Base-by-base conservation (phyloP, 2,113 vertebrate genomes). In the Poeciliopsis turrubarensis region DNA sequence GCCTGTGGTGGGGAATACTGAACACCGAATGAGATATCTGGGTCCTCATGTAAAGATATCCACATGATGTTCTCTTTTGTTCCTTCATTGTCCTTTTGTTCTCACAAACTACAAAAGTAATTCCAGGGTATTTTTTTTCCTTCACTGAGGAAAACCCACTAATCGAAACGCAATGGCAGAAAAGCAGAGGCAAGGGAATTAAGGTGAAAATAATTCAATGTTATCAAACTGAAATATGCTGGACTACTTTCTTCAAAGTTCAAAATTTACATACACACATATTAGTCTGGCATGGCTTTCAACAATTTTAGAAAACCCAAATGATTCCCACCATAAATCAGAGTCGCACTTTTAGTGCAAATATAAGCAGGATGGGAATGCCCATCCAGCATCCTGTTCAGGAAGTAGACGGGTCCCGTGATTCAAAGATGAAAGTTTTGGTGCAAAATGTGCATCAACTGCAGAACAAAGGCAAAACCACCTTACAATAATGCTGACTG, bases 1-100 rank as follows among this genome's bases (percentile, higher is more conserved):
- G 70, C 54, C 32, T 80, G 39, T 31, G 41, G 62, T 34, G 54
- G 32, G 22, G 11, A 68, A 76, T 39, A 72, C 67, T 63, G 60
- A 65, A 27, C n/a, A 37, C 29, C 72, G 39, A 75, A 51, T 73
- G 72, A 13, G 41, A 27, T 64, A 41, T 34, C 8, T 68, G 64
- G 37, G 61, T 65, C 47, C 14, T 61, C 47, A 60, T 72, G 14
- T n/a, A 17, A 57, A 70, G 14, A 65, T 32, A 30, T 65, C 44
- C 34, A 51, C 5, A 34, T 63, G 29, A 11, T 13, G n/a, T 44
- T 67, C n/a, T 26, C 44, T 47, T 8, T n/a, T n/a, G 3, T 25
- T 57, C 9, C 51, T 25, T n/a, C 25, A 57, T 1, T 57, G 2
- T 57, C 25, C 22, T 9, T 25, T n/a, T 25, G 51, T 57, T 25